These are phyloP conservation scores for Todiramphus chloris DNA, from an alignment of 2,113 vertebrate species.

Conservation along the genomic window DNA sequence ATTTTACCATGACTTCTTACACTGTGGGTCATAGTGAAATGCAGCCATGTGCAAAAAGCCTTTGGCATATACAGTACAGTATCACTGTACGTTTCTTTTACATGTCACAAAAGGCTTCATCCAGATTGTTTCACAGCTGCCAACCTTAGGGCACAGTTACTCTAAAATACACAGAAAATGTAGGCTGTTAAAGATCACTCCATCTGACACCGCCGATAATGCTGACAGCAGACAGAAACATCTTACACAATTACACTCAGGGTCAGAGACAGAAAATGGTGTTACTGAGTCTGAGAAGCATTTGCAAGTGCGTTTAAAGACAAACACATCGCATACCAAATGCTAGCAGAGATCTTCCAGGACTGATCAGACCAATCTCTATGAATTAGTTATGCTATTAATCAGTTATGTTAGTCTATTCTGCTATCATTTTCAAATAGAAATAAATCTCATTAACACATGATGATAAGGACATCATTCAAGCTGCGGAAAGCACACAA, in stretches of 20 bases:
- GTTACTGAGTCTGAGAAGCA: neutral
- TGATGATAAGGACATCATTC: neutral
- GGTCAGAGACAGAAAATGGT: neutral
- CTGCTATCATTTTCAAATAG: neutral
- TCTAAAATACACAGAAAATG: neutral
- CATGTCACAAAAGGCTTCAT: neutral
- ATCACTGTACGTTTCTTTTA: neutral
- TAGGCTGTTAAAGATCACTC: neutral
- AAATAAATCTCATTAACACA: neutral
- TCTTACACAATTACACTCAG: neutral
- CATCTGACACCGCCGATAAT: neutral
- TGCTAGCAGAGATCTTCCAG: neutral
- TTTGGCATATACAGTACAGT: neutral
- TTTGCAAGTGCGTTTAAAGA: neutral
- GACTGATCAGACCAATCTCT: neutral
- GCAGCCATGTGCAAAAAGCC: neutral
- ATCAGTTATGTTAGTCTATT: neutral
- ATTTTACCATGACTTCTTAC: neutral
- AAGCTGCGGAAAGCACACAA: neutral
- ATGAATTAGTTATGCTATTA: neutral
- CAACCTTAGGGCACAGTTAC: neutral
- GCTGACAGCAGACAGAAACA: conserved; percentile 10
- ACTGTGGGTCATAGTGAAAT: neutral
- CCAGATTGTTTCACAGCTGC: neutral
- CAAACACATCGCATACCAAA: neutral